Base-by-base conservation (phyloP, 1,140 invertebrate species). In the Drosophila arawakana region DNA sequence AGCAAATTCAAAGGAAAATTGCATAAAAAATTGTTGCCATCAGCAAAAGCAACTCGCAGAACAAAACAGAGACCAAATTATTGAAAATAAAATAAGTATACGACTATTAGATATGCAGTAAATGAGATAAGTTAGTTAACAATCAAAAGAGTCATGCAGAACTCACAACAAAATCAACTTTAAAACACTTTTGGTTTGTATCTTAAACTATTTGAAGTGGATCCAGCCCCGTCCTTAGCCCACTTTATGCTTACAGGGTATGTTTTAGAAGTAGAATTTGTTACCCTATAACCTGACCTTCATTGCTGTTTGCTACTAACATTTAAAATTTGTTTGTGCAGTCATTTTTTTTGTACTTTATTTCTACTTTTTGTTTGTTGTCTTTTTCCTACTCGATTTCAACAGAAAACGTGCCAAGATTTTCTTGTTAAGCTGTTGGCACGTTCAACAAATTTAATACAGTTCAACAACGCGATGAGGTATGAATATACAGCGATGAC, bases 291-390 rank as follows among this genome's bases (percentile, higher is more conserved):
- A 75, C 47, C 65, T 89, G 83, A 88, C 84, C 83, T 88, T 88
- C 83, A 80, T 83, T 80, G 73, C 75, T 67, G 54, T 76, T 71
- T 77, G 76, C 84, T 80, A 76, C 80, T 80, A 88, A 88, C 80
- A 86, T 86, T 86, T 86, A 88, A 88, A 76, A 86, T 86, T 88
- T 86, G 80, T 71, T 83, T 88, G 59, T 68, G 52, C 59, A 70
- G 25, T 85, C 62, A 47, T 39, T 50, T 78, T 62, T 52, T 52
- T 39, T 65, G 5, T 30, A 30, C 3, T 46, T 61, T 57, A 15
- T 52, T 61, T 39, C 41, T 52, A 41, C 47, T 58, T 50, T 46
- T 55, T 44, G 39, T 59, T 59, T 7, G 55, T 69, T 37, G 63
- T 63, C 62, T 66, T 86, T 73, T 77, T 52, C 52, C 76, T 82